Evolutionary conservation across 2,797 vertebrate genomes (phyloP), one percentile per base, ranked within the genome.

Genomic region (Cephalopachus bancanus): DNA sequence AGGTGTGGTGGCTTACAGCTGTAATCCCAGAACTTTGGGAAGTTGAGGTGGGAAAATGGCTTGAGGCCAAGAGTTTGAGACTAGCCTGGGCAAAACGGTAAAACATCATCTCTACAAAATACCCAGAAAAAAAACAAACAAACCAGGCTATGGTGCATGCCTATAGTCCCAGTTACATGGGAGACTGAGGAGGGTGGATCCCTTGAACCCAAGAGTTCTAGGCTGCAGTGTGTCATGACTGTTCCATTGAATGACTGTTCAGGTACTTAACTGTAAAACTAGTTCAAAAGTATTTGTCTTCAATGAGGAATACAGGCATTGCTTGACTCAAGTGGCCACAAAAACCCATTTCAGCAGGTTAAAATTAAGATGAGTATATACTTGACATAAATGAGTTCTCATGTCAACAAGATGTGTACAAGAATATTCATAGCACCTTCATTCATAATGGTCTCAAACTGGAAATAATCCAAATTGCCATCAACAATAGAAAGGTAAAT

Each of bases 291-390:
- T 33, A 92, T 20, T 83, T 79, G 26, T 59, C 76, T 71, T 83
- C 83, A 60, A 1, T 67, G 74, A 78, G 71, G 26, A 87, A 83
- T 22, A 57, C 0, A 79, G 64, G 53, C 51, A 19, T 51, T 79
- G 20, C 37, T 87, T 79, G 65, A 69, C 62, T 79, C 53, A 60
- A 37, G 37, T n/a, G 26, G 12, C 33, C 30, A 83, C 30, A 83
- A 69, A 97, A 60, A 71, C 44, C 22, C 62, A 78, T 93, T 93
- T 94, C 65, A 83, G 55, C 51, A 93, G 74, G 65, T 85, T 67
- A 84, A 94, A 20, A 65, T 3, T 71, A 33, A 37, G 33, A 44
- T 26, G 95, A 91, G 60, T 51, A 51, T 9, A 26, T 71, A 28
- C 7, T 17, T 71, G 65, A 78, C 17, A 64, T 59, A 69, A 83